Base-by-base conservation (phyloP, 2,888 invertebrate genomes). In the Amblyjoppa proteus region DNA sequence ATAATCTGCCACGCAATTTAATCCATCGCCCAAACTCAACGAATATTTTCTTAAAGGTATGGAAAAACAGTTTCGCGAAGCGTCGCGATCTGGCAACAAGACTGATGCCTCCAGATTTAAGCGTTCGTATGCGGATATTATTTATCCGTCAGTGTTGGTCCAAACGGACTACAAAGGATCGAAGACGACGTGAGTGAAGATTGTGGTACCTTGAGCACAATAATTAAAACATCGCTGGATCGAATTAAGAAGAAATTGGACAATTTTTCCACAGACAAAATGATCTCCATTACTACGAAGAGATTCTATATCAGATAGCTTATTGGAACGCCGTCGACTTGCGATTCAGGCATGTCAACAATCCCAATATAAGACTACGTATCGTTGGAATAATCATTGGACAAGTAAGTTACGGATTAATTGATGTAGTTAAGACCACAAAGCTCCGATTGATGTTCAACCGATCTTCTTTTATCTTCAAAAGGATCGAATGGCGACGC, bases 281-380 rank as follows among this genome's bases (percentile, higher is more conserved):
- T 56, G 68, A 86, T 58, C n/a, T 53, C 5, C 68, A 28, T 3
- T 77, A 51, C 41, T 28, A 66, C 45, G 45, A 73, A 2, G 73
- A 73, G n/a, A 74, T 81, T 11, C n/a, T 74, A 11, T 81, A 81
- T 53, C 66, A 74, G 28, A 16, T 81, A 38, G 74, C 66, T 68
- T 73, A 74, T 64, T 81, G 80, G 80, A 81, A 81, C 51, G 80
- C 66, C 2, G 80, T 81, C 16, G 80, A 81, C 68, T 25, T 81
- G 66, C 64, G 74, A 66, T 81, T 41, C 25, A 64, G 80, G 9
- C 66, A 74, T 11, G 38, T 81, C 28, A 45, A 38, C 11, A 66
- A 66, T 81, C 80, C 80, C 3, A 45, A 68, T 66, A 25, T 74
- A 5, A 73, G 80, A 51, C 58, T 81, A 0, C 73, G 68, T 11